Conservation (phyloP, 2,888 invertebrate species). For the Acrobasis suavella region DNA sequence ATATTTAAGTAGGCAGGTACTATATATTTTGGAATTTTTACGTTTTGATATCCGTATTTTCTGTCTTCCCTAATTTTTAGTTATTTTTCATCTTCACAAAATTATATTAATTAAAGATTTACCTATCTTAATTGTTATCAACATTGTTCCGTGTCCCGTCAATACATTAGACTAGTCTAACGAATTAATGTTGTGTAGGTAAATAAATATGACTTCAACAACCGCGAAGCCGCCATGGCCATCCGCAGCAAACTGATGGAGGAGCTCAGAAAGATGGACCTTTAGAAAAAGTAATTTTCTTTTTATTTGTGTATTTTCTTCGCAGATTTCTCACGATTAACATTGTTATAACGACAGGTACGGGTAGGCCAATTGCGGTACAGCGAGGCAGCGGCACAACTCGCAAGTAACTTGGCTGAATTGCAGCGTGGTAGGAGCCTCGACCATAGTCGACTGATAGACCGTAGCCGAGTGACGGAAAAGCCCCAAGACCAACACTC, state of each 20-base stretch:
- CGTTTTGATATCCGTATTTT: no score
- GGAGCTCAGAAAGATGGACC: neutral
- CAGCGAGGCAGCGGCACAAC: slow-evolving; percentile 65
- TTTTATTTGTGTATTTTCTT: neutral
- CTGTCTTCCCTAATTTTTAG: no score
- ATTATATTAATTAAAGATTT: no score
- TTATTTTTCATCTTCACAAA: no score
- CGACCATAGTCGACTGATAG: slow-evolving; percentile 33
- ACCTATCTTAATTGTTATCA: no score
- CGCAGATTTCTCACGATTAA: slow-evolving; percentile 22
- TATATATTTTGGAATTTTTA: no score
- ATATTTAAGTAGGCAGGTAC: no score
- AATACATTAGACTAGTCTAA: no score
- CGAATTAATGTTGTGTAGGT: neutral
- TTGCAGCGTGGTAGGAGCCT: slow-evolving; percentile 53
- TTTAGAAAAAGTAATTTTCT: slow-evolving; percentile 7
- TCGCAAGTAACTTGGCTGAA: slow-evolving; percentile 62
- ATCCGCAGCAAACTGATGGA: neutral
- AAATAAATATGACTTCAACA: neutral
- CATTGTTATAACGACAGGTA: slow-evolving; percentile 46
- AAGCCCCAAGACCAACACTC: slow-evolving; percentile 55
- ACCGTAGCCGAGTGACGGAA: slow-evolving; percentile 40
- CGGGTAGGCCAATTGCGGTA: slow-evolving; percentile 61
- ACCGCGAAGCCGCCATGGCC: neutral
- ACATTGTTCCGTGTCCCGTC: no score